Evolutionary conservation across 2,888 invertebrate species (phyloP).

Genomic region (Mayetiola destructor): DNA sequence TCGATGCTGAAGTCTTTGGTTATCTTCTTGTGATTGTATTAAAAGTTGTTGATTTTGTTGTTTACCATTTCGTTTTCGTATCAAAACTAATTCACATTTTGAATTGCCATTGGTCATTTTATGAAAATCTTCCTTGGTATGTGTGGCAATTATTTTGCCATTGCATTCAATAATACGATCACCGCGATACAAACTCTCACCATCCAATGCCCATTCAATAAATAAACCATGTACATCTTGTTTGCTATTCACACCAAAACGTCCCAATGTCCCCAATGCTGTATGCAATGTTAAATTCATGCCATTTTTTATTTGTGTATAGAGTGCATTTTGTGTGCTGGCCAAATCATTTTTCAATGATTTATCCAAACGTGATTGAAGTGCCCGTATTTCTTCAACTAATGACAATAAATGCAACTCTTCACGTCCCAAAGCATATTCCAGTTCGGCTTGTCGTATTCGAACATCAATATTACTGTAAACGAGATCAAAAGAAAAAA

Average conservation of each 20-base stretch:
- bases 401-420: constrained; percentile 73
- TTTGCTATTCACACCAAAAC: no score
- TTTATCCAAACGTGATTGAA: constrained; percentile 65
- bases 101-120: constrained; percentile 42
- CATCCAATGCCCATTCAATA: constrained; percentile 72
- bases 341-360: constrained; percentile 27
- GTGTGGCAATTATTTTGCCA: constrained; percentile 55
- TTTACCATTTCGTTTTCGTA: constrained; percentile 28
- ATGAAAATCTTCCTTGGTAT: constrained; percentile 54
- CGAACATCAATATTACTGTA: constrained; percentile 72
- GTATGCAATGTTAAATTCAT: not conserved
- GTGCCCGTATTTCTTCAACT: constrained; percentile 66
- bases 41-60: constrained; percentile 31
- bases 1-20: constrained; percentile 69
- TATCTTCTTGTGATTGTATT: constrained; percentile 49
- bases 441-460: constrained; percentile 80
- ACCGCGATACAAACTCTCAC: constrained; percentile 56
- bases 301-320: constrained; percentile 32
- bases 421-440: constrained; percentile 76
- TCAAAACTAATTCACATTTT: constrained; percentile 33
- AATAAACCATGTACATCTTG: no score
- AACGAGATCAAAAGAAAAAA: constrained; percentile 18
- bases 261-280: no score
- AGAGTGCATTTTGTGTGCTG: constrained; percentile 40
- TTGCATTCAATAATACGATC: constrained; percentile 69